These are phyloP conservation scores for Dipodomys stephensi DNA, from an alignment of 2,113 vertebrate species.

Conservation along the genomic window DNA sequence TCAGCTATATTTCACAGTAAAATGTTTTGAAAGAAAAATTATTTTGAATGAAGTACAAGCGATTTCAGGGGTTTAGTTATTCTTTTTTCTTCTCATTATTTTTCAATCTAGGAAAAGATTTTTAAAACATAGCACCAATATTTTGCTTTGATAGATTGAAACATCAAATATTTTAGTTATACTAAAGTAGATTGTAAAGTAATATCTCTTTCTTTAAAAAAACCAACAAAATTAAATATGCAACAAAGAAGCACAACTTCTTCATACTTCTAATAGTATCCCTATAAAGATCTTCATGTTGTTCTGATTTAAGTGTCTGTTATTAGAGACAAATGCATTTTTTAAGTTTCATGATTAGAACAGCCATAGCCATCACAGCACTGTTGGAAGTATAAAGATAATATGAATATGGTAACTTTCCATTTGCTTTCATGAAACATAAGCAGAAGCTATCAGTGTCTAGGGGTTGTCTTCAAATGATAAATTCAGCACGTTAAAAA, in stretches of 20 bases:
- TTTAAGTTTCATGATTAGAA: conserved; percentile 77
- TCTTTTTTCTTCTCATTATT: conserved; percentile 12
- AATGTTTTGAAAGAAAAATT: conserved; percentile 50
- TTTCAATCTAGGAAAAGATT: conserved; percentile 3
- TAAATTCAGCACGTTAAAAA: conserved; percentile 59
- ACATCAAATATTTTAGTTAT: conserved; percentile 46
- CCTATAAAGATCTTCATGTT: conserved; percentile 70
- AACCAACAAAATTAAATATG: conserved; percentile 83
- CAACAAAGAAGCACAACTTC: conserved; percentile 79
- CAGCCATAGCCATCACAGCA: conserved; percentile 72
- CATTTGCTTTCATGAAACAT: conserved; percentile 80
- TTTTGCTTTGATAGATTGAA: conserved; percentile 47
- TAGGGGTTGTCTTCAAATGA: conserved; percentile 64
- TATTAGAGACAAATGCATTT: conserved; percentile 82
- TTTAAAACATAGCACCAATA: not conserved
- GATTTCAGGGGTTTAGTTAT: not conserved
- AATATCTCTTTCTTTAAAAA: conserved; percentile 73
- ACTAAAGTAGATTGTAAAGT: conserved; percentile 18
- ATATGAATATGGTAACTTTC: conserved; percentile 86
- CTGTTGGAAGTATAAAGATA: conserved; percentile 76
- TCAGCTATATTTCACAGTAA: not conserved
- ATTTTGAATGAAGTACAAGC: conserved; percentile 40
- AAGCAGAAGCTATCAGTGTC: conserved; percentile 78
- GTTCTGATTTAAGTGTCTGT: conserved; percentile 78
- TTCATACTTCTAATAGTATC: conserved; percentile 78